These are phyloP conservation scores for Andrena trimmerana DNA, from an alignment of 2,888 invertebrate genomes.

Conservation along the genomic window DNA sequence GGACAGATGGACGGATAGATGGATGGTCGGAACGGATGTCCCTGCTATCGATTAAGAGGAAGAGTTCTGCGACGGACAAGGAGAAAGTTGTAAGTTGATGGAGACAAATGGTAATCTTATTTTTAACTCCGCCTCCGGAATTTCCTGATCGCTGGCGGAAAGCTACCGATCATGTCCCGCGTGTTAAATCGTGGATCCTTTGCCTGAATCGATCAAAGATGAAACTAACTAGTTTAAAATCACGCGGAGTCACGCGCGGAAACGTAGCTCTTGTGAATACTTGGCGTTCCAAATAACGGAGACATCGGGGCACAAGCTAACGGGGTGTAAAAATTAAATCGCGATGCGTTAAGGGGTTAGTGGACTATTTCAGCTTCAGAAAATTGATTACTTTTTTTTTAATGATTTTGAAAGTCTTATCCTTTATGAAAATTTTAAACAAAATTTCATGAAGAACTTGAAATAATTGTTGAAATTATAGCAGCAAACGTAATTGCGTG, in stretches of 20 bases:
- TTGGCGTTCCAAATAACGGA: constrained; percentile 11
- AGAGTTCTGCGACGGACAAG: constrained; percentile 45
- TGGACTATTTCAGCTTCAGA: too few species aligned
- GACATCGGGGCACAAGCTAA: constrained; percentile 23
- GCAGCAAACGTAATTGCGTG: too few species aligned
- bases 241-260: not conserved
- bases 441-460: too few species aligned
- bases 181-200: not conserved
- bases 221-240: too few species aligned
- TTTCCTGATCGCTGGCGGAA: not conserved
- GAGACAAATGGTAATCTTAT: constrained; percentile 70
- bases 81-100: constrained; percentile 62
- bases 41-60: constrained; percentile 66
- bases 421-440: too few species aligned
- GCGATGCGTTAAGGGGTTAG: constrained; percentile 38
- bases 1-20: constrained; percentile 52
- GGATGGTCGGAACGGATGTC: constrained; percentile 63
- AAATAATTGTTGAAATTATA: too few species aligned
- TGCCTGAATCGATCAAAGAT: too few species aligned
- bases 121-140: constrained; percentile 41
- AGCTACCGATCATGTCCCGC: not conserved
- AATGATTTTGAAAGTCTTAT: too few species aligned
- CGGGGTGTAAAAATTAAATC: constrained; percentile 38
- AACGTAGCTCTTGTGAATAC: constrained; percentile 13
- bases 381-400: too few species aligned